Conservation (phyloP, 2,113 vertebrate species). For the Pantherophis guttatus region DNA sequence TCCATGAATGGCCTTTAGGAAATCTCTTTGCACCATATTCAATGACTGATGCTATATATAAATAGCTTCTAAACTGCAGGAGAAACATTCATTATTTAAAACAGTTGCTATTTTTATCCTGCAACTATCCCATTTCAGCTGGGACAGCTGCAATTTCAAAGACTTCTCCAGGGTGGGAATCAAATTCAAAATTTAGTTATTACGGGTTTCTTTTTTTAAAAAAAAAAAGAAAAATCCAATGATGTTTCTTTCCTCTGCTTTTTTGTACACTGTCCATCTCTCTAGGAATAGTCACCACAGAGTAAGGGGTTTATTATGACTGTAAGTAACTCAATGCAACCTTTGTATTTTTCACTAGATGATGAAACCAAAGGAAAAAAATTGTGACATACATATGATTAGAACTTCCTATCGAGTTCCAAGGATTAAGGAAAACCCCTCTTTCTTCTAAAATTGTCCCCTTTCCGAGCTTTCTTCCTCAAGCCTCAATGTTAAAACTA, state of each 20-base stretch:
- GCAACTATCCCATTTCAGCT: neutral
- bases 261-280: neutral
- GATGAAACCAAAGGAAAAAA: neutral
- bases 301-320: neutral
- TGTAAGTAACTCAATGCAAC: neutral
- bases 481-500: neutral
- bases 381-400: neutral
- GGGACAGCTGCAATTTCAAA: neutral
- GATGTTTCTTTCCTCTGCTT: neutral
- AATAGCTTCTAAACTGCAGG: neutral
- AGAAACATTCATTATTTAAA: conserved; percentile 5
- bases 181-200: neutral
- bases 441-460: neutral
- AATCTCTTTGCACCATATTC: neutral
- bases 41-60: neutral
- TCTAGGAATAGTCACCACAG: neutral
- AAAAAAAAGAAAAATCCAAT: neutral
- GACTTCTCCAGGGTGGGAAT: neutral
- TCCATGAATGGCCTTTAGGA: neutral
- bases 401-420: neutral
- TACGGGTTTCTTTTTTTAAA: neutral
- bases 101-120: neutral
- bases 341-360: neutral
- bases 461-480: neutral
- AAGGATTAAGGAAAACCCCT: neutral